Conservation (phyloP, 1,140 invertebrate genomes). For the Neomicropteryx cornuta region DNA sequence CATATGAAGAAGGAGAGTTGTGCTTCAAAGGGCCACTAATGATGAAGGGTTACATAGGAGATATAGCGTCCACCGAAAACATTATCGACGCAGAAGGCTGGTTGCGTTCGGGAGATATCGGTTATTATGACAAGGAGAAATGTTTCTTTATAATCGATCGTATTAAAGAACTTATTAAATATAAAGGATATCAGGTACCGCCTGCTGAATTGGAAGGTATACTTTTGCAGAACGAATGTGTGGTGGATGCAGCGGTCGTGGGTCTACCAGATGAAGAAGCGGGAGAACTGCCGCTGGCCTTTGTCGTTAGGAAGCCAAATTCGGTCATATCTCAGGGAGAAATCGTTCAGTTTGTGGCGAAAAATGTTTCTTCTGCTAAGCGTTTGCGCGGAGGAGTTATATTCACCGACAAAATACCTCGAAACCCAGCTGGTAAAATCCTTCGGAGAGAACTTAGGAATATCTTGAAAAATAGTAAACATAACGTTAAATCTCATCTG, state of each 20-base stretch:
- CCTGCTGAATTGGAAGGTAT: slow-evolving; percentile 61
- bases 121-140: slow-evolving; percentile 56
- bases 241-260: slow-evolving; percentile 59
- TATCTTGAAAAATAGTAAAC: slow-evolving; percentile 5
- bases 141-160: slow-evolving; percentile 62
- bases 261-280: slow-evolving; percentile 48
- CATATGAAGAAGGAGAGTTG: slow-evolving; percentile 46
- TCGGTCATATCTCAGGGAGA: slow-evolving; percentile 26
- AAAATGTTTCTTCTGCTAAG: slow-evolving; percentile 16
- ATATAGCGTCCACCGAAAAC: slow-evolving; percentile 49
- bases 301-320: slow-evolving; percentile 40
- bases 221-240: slow-evolving; percentile 47
- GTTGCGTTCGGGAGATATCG: slow-evolving; percentile 71
- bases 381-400: slow-evolving; percentile 35
- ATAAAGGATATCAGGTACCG: slow-evolving; percentile 59
- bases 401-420: slow-evolving; percentile 43
- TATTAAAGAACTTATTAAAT: slow-evolving; percentile 72
- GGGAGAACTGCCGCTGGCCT: slow-evolving; percentile 55
- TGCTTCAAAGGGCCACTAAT: slow-evolving; percentile 46
- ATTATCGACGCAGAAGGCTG: slow-evolving; percentile 61
- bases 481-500: slow-evolving; percentile 5
- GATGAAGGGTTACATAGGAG: slow-evolving; percentile 52
- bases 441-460: slow-evolving; percentile 10
- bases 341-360: slow-evolving; percentile 26
- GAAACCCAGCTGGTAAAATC: slow-evolving; percentile 30